A percentile compares a stretch with the other conserved stretches of the same genome.
Conservation (phyloP, 2,888 invertebrate genomes). For the Apodemia hepburni region DNA sequence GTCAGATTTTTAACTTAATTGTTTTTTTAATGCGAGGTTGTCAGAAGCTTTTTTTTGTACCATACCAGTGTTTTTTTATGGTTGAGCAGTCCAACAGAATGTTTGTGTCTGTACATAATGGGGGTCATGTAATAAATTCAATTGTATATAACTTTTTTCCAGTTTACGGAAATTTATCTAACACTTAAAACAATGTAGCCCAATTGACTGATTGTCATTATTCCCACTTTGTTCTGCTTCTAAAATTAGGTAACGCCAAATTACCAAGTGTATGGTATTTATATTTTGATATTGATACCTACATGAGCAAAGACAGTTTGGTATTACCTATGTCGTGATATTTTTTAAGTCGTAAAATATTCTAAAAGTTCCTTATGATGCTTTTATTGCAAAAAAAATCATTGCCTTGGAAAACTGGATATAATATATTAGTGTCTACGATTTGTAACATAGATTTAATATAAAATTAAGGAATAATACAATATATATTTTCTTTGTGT, state of each 20-base stretch:
- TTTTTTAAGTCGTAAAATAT: constrained; percentile 10
- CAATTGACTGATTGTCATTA: constrained; percentile 17
- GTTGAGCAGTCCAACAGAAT: constrained; percentile 19
- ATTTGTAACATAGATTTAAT: constrained; percentile 16
- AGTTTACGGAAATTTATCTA: constrained; percentile 17
- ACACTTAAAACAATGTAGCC: constrained; percentile 14
- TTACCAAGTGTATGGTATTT: not conserved
- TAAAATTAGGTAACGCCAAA: constrained; percentile 11
- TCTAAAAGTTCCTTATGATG: constrained; percentile 20
- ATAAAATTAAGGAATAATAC: constrained; percentile 2
- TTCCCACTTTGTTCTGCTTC: constrained; percentile 22
- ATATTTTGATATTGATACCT: not conserved
- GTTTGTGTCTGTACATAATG: constrained; percentile 32
- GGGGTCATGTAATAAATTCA: constrained; percentile 19
- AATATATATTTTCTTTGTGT: not conserved
- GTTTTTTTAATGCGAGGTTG: not conserved
- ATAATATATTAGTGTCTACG: constrained; percentile 12
- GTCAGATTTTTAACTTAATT: not conserved
- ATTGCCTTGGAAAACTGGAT: constrained; percentile 11
- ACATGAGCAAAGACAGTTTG: not conserved
- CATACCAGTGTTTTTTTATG: not conserved
- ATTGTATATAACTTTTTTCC: constrained; percentile 27
- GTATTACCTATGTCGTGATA: constrained; percentile 12
- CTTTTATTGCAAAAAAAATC: constrained; percentile 16
- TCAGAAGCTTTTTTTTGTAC: not conserved